These are phyloP conservation scores for Aphodius granarius DNA, from an alignment of 2,888 invertebrate genomes.

Conservation along the genomic window DNA sequence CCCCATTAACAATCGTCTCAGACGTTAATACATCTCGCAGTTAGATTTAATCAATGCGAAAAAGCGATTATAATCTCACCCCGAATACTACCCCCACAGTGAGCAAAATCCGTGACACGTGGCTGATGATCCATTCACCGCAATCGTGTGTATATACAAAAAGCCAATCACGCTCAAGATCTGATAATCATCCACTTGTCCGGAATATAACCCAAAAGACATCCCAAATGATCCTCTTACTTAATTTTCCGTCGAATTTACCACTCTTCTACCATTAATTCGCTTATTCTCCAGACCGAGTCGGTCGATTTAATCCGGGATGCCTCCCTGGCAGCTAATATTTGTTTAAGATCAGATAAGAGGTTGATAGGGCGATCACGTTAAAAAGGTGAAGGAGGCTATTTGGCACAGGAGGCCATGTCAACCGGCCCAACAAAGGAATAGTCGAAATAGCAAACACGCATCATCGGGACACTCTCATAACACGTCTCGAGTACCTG, in stretches of 20 bases:
- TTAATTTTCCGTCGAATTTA: not conserved
- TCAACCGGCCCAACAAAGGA: conserved; percentile 24
- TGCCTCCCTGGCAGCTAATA: not conserved
- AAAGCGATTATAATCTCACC: not conserved
- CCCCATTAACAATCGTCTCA: not conserved
- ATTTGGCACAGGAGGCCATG: conserved; percentile 25
- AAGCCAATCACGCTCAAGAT: not conserved
- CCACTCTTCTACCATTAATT: not conserved
- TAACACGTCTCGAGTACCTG: conserved; percentile 26
- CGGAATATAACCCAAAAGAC: not conserved
- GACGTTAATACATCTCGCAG: not conserved
- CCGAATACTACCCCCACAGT: not conserved
- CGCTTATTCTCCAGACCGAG: not conserved
- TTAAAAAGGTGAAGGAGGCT: not conserved
- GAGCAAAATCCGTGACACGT: not conserved
- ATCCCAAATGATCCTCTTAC: not conserved
- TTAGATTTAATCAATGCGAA: not conserved
- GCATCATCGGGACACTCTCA: conserved; percentile 25
- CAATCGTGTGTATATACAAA: not conserved
- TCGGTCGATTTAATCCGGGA: not conserved
- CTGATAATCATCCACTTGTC: not conserved
- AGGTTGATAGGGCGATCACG: conserved; percentile 1
- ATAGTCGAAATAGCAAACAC: conserved; percentile 28
- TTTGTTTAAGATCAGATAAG: conserved; percentile 1
- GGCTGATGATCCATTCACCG: not conserved